These are phyloP conservation scores for Thecophora atra DNA, from an alignment of 2,888 invertebrate genomes.

Conservation along the genomic window DNA sequence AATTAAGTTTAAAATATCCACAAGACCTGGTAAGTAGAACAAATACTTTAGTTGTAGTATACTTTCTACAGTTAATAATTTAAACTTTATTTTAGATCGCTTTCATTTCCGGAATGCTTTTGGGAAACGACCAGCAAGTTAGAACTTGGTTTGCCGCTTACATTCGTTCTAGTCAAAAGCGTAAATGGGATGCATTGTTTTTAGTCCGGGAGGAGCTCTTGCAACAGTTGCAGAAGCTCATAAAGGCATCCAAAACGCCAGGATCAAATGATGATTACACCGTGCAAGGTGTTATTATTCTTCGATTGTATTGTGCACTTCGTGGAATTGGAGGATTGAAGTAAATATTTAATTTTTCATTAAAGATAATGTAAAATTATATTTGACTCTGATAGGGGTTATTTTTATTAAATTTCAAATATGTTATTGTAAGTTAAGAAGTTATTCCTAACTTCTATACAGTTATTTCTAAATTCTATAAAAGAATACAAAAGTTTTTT, in stretches of 20 bases:
- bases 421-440: no score
- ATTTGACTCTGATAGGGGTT: no score
- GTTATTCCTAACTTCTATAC: no score
- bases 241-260: constrained; percentile 72
- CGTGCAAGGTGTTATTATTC: constrained; percentile 88
- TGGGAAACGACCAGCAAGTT: constrained; percentile 90
- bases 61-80: no score
- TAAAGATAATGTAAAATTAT: no score
- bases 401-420: no score
- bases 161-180: constrained; percentile 75
- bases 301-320: constrained; percentile 90
- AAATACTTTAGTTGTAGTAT: no score
- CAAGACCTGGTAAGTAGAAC: constrained; percentile 69
- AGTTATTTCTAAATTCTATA: no score
- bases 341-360: constrained; percentile 63
- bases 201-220: constrained; percentile 79
- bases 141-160: constrained; percentile 94
- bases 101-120: constrained; percentile 86
- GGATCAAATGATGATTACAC: constrained; percentile 73
- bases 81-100: constrained; percentile 69
- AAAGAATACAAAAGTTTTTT: no score
- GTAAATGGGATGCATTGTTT: constrained; percentile 75
- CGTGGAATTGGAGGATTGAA: constrained; percentile 93
- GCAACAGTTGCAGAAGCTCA: constrained; percentile 74
- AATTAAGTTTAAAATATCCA: constrained; percentile 78